Evolutionary conservation across 2,113 vertebrate species (phyloP), one percentile per base, ranked within the genome.

Genomic region (Microcebus ravelobensis): DNA sequence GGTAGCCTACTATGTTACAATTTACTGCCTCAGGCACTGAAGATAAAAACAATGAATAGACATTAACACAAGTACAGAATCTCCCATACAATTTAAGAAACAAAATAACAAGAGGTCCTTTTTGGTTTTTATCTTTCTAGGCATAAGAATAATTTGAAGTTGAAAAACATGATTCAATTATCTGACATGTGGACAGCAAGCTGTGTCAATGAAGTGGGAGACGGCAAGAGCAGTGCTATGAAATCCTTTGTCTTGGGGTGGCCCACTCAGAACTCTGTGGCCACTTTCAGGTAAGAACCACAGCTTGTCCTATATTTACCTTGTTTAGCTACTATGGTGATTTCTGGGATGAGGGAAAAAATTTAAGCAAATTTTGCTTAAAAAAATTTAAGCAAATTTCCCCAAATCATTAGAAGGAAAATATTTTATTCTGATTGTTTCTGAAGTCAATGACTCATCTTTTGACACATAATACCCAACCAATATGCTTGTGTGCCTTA

Each of bases 241-340:
- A 98, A 97, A 79, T 99, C 99, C 96, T 99, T 99, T 39, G 99
- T 99, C 96, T 96, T 99, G 98, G 99, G 99, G 94, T 99, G 99
- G 99, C 99, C 99, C 87, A 99, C 99, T 6, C 99, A 99, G 96
- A 99, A 99, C 98, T 99, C 98, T 34, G 99, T 99, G 96, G 99
- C 98, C 80, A 99, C 99, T 59, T 99, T 99, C 98, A 99, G 99
- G 99, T 99, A 99, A 92, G 97, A 97, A 48, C 1, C 21, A 1
- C 20, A 18, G n/a, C 65, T 27, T 48, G 7, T 61, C 45, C 39
- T 92, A 0, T 34, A 27, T 68, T 71, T 73, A 29, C 29, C 4
- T 39, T 10, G 17, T 17, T 74, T 61, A 74, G 63, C 55, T 80
- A 2, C 68, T 76, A 0, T 55, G 23, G 8, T 34, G 1, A 63